Percentiles rank a stretch among this genome's conserved stretches.
These are phyloP conservation scores for Pipa parva DNA, from an alignment of 2,113 vertebrate species.

Conservation along the genomic window DNA sequence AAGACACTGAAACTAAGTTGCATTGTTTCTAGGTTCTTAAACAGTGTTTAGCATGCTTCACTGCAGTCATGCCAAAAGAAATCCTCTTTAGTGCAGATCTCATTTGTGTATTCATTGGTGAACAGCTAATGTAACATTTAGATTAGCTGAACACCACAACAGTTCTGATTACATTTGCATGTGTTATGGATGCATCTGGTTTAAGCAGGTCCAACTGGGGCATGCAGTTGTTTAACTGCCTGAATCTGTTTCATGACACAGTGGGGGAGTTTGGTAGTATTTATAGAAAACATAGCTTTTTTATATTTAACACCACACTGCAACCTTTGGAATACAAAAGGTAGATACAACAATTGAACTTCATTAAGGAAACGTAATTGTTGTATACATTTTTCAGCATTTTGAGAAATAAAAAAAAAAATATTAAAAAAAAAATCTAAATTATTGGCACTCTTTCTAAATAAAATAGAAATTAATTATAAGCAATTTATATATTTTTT, in stretches of 20 bases:
- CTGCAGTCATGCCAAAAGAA: constrained; percentile 13
- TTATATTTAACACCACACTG: not conserved
- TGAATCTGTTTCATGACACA: constrained; percentile 6
- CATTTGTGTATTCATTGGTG: constrained; percentile 34
- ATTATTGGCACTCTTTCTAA: too few species aligned
- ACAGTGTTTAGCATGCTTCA: constrained; percentile 11
- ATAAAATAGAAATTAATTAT: too few species aligned
- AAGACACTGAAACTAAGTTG: not conserved
- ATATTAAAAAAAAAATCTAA: too few species aligned
- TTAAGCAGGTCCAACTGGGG: constrained; percentile 21
- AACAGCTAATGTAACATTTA: constrained; percentile 26
- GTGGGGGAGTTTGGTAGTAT: not conserved
- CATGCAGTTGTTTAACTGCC: not conserved
- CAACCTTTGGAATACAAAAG: not conserved
- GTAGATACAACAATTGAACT: too few species aligned
- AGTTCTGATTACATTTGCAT: constrained; percentile 40
- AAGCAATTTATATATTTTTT: too few species aligned
- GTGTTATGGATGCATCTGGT: constrained; percentile 36
- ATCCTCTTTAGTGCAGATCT: constrained; percentile 20
- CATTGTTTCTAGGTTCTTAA: not conserved
- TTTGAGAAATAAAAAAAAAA: too few species aligned
- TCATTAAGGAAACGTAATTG: too few species aligned
- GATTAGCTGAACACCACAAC: constrained; percentile 17
- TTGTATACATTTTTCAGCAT: too few species aligned
- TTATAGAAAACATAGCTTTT: not conserved